Conservation (phyloP, 2,113 vertebrate species). For the Passer domesticus region DNA sequence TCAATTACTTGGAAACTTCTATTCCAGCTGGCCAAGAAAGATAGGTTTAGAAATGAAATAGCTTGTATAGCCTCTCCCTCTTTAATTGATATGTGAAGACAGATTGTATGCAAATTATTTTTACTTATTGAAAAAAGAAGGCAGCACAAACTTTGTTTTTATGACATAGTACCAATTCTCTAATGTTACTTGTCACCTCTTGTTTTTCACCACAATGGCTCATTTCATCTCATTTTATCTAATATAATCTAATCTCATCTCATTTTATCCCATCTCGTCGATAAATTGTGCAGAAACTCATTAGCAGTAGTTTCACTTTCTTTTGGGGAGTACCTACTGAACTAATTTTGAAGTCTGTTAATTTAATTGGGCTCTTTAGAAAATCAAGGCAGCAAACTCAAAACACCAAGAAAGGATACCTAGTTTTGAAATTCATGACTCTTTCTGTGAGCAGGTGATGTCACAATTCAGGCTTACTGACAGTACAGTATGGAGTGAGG, state of each 20-base stretch:
- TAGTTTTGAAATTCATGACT: background rate
- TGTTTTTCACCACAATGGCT: background rate
- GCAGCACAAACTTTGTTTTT: background rate
- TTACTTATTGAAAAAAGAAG: background rate
- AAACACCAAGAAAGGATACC: background rate
- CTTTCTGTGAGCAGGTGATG: background rate
- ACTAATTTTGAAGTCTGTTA: background rate
- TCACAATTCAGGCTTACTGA: background rate
- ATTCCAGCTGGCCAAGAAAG: slow-evolving; percentile 22
- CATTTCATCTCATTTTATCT: background rate
- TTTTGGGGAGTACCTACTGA: background rate
- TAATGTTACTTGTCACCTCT: background rate
- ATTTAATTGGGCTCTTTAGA: background rate
- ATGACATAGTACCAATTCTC: background rate
- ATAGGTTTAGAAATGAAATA: background rate
- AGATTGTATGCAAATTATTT: background rate
- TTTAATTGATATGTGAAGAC: slow-evolving; percentile 39
- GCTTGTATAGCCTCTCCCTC: background rate
- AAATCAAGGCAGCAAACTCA: background rate
- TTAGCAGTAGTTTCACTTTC: background rate
- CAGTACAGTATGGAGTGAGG: background rate
- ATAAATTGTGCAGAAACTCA: background rate
- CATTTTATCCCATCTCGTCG: background rate
- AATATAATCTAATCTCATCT: background rate
- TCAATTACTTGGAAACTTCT: background rate